phyloP scores from a whole-genome alignment of 1,140 invertebrate species.

The Hylaeus volcanicus region DNA sequence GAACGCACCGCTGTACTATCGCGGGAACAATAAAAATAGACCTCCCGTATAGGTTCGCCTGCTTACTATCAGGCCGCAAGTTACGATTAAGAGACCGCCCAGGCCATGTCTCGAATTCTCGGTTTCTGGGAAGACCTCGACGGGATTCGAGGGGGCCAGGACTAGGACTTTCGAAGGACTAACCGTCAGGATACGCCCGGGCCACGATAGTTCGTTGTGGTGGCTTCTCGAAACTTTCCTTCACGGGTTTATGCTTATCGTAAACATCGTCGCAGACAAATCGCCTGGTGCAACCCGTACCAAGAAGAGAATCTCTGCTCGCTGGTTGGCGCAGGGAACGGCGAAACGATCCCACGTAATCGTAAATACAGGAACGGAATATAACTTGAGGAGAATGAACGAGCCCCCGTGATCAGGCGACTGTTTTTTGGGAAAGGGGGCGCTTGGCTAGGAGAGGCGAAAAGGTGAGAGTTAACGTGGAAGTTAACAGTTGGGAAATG shows the following conservation, averaged over 20 bases:
- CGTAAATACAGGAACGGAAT: neutral
- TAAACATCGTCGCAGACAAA: conserved; percentile 53
- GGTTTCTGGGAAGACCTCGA: conserved; percentile 46
- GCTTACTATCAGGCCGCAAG: conserved; percentile 65
- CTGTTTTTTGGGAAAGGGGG: neutral
- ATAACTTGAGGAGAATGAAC: neutral
- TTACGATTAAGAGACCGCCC: conserved; percentile 76
- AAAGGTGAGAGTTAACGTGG: too few relatives aligned
- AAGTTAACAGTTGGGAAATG: too few relatives aligned
- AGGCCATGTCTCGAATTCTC: conserved; percentile 70
- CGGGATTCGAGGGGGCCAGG: neutral
- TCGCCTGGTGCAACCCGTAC: conserved; percentile 7
- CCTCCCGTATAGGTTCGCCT: conserved; percentile 58
- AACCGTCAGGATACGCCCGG: neutral
- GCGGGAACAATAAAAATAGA: conserved; percentile 66
- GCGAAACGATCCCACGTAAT: neutral
- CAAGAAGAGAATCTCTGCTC: neutral
- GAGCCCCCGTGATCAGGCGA: neutral
- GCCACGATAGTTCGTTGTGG: neutral
- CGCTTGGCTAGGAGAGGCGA: too few relatives aligned
- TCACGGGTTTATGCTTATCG: conserved; percentile 48
- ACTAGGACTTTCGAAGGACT: neutral
- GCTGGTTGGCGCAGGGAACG: neutral
- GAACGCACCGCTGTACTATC: conserved; percentile 43
- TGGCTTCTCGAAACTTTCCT: conserved; percentile 15